Percentiles rank a stretch among this genome's conserved stretches.
Conservation (phyloP, 2,888 invertebrate species). For the Coremacera marginata region DNA sequence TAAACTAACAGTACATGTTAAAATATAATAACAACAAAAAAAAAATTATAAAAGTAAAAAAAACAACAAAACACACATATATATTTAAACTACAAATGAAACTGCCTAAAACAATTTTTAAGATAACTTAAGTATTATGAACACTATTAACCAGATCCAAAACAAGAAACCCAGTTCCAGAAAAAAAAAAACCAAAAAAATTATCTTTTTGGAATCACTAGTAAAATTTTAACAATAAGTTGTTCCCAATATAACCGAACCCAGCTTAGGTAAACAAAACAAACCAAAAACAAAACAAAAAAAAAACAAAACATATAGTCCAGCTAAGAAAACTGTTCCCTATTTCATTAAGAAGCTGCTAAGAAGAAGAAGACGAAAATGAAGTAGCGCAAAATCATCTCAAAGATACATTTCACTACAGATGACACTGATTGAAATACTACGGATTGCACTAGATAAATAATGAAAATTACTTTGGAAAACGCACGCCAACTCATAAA, state of each 20-base stretch:
- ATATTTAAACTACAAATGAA: conserved; percentile 39
- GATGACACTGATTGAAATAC: too few relatives aligned
- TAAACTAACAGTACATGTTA: neutral
- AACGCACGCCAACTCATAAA: too few relatives aligned
- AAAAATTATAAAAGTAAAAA: conserved; percentile 10
- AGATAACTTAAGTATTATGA: conserved; percentile 39
- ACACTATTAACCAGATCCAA: conserved; percentile 37
- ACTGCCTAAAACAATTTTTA: conserved; percentile 44
- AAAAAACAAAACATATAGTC: neutral
- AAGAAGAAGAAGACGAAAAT: too few relatives aligned
- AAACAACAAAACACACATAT: conserved; percentile 15
- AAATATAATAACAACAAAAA: neutral
- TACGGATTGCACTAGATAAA: too few relatives aligned
- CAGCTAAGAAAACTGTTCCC: too few relatives aligned
- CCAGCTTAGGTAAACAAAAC: neutral
- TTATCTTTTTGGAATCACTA: neutral
- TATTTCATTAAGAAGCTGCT: too few relatives aligned
- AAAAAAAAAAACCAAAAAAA: conserved; percentile 34
- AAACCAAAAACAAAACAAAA: neutral
- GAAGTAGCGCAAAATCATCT: too few relatives aligned
- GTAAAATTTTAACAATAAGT: too few relatives aligned
- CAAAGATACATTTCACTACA: too few relatives aligned
- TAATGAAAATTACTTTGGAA: too few relatives aligned
- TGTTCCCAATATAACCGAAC: too few relatives aligned
- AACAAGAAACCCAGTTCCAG: conserved; percentile 19